These are phyloP conservation scores for Dicaeum eximium DNA, from an alignment of 2,113 vertebrate species.

Conservation along the genomic window DNA sequence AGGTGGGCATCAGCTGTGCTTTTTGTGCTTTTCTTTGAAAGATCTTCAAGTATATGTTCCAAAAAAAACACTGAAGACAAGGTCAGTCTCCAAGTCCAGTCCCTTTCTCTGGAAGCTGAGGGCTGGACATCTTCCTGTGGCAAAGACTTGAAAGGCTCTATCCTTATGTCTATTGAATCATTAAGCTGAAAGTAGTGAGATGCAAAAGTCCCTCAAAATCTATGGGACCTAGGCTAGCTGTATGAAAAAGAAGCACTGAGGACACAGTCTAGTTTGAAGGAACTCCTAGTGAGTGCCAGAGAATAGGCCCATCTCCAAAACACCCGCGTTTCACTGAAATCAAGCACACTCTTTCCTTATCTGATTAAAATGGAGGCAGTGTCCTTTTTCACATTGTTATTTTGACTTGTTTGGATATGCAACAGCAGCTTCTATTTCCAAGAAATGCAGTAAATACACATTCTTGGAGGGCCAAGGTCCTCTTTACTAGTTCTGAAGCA, in stretches of 20 bases:
- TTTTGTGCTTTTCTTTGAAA: background rate
- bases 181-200: background rate
- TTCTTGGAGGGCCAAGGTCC: background rate
- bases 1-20: background rate
- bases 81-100: background rate
- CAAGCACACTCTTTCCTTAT: background rate
- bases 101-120: background rate
- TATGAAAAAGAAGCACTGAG: background rate
- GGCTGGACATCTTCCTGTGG: background rate
- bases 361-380: background rate
- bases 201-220: background rate
- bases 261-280: background rate
- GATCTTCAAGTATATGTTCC: background rate
- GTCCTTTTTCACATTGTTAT: background rate
- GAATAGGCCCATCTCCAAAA: background rate
- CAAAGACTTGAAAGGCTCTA: background rate
- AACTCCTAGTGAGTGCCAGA: background rate
- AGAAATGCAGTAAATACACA: background rate
- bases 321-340: background rate
- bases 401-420: background rate
- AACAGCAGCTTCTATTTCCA: background rate
- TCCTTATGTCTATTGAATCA: background rate
- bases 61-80: background rate
- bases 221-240: accelerated
- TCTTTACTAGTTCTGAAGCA: background rate